Percentiles rank a stretch among this genome's conserved stretches.
Conservation (phyloP, 2,888 invertebrate genomes). For the Drosophila planitibia region DNA sequence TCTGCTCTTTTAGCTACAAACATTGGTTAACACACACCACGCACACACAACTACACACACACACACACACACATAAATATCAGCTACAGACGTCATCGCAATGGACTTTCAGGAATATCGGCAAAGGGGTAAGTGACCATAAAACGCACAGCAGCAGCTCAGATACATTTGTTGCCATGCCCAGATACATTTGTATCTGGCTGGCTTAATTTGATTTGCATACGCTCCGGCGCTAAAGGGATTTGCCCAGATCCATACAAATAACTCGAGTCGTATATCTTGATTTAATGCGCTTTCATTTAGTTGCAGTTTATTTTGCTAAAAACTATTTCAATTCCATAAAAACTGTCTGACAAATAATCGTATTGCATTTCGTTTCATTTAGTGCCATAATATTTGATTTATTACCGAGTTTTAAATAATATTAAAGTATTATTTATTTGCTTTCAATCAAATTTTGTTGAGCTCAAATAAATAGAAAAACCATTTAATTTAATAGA, state of each 20-base stretch:
- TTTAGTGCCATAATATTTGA: not conserved
- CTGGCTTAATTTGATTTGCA: constrained; percentile 68
- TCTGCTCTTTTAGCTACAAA: constrained; percentile 8
- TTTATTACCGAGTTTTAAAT: too few species aligned
- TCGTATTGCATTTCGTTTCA: not conserved
- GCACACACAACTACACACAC: not conserved
- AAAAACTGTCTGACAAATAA: not conserved
- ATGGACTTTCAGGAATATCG: constrained; percentile 87
- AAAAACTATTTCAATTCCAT: not conserved
- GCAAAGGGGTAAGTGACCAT: constrained; percentile 86
- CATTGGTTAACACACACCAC: constrained; percentile 8
- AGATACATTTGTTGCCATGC: constrained; percentile 10
- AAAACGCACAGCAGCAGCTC: constrained; percentile 72
- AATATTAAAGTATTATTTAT: not conserved
- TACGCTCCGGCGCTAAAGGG: constrained; percentile 34
- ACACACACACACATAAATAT: constrained; percentile 9
- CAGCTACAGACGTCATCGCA: constrained; percentile 33
- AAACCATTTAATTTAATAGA: not conserved
- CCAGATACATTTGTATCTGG: constrained; percentile 50
- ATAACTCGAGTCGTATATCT: constrained; percentile 40
- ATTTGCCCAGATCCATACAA: constrained; percentile 29
- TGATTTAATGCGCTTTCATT: constrained; percentile 42
- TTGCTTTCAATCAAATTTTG: not conserved
- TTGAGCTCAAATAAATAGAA: not conserved
- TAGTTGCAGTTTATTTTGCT: constrained; percentile 9